Evolutionary conservation across 2,797 vertebrate genomes (phyloP), one percentile per base, ranked within the genome.

Genomic region (Vireo griseus): DNA sequence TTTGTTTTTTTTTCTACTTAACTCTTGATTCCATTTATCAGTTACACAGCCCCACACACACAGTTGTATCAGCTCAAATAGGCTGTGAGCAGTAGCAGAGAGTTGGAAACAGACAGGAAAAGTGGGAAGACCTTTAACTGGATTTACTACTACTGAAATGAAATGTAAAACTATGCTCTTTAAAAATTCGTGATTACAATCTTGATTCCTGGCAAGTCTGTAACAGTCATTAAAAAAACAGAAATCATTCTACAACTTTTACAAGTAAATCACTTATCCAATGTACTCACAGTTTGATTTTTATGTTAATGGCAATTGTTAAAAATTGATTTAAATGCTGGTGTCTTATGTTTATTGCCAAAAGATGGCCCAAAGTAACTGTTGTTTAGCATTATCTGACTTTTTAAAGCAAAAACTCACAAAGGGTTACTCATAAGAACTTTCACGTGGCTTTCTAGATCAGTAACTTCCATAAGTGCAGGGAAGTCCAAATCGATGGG

Each of bases 211-310:
- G 85, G 24, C 8, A 29, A 39, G 22, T 37, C 47, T 91, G 16
- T 89, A 90, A 66, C 15, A 77, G 33, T 31, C 44, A 78, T 25
- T 57, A 69, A 57, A 84, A 88, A 78, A 39, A 1, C 39, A 85
- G 40, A 77, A 95, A 93, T 74, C 29, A 35, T 13, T 52, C 65
- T 82, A 21, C 37, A 73, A 21, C 90, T 92, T 88, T 96, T 88
- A 68, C 52, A 80, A 58, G 45, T 74, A 59, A 81, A 69, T 92
- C 68, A 28, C 37, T 72, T 92, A 54, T 39, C 37, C 55, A 65
- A 33, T 72, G 77, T 71, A 73, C 24, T 48, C 17, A 13, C 16
- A 37, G 35, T 66, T 79, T 81, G 63, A 83, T 75, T 85, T 94
- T 85, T 83, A 21, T 92, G 31, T 74, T 83, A 93, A 84, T 66